Evolutionary conservation across 1,140 invertebrate genomes (phyloP), one percentile per base, ranked within the genome.

Genomic region (Dysdera silvatica): DNA sequence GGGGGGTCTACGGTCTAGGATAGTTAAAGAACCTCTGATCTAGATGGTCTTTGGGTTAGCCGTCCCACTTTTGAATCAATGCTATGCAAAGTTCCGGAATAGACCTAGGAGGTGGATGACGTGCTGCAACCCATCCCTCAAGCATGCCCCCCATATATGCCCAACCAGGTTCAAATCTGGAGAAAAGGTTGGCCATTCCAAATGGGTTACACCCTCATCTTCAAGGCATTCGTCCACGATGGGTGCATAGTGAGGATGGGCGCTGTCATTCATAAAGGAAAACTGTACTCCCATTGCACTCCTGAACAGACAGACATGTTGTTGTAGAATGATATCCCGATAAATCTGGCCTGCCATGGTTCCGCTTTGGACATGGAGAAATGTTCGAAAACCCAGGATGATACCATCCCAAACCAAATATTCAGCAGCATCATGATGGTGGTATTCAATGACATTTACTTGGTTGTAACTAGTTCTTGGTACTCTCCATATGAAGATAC

Each of bases 391-490:
- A 26, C 23, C 47, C 4, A 26, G 47, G 8, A 49, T 23, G 29
- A 49, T 49, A 28, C 47, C 47, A 7, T 10, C 47, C 47, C 14
- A 14, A 49, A 49, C 47, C 23, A 49, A 28, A 23, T 7, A 23
- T 49, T 28, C 47, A 28, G 47, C 47, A 49, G 23, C 47, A 49
- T 28, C 47, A 28, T 49, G n/a, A n/a, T n/a, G n/a, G n/a, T n/a
- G n/a, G n/a, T n/a, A 24, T n/a, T n/a, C n/a, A 23, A 49, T 23
- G 47, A 28, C 23, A 12, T 28, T 6, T 23, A 28, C 47, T 49
- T 49, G 47, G 24, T 49, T 12, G 47, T 49, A 49, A 49, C 47
- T 23, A 28, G 47, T 49, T 28, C 47, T 28, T 49, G 47, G 47
- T 7, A 28, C n/a, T 49, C 47, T 6, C 6, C n/a, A n/a, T 12